phyloP scores from a whole-genome alignment of 2,888 invertebrate species.

The Meteorus cinctellus region DNA sequence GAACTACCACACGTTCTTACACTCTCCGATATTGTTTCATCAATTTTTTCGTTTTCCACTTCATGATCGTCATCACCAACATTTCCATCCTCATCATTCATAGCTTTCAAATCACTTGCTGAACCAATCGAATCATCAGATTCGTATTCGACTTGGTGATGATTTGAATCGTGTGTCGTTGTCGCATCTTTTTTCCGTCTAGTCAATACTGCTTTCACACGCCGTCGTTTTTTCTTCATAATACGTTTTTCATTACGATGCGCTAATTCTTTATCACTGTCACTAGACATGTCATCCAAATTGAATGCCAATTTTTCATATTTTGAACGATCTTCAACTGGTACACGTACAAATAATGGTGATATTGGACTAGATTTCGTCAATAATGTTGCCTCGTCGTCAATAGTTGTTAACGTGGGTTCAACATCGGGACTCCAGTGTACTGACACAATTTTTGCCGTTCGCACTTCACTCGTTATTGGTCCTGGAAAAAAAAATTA shows the following conservation, averaged over 20 bases:
- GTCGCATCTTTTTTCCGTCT: constrained; percentile 45
- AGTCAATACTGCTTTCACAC: constrained; percentile 61
- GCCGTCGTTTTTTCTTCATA: constrained; percentile 69
- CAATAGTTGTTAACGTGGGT: constrained; percentile 55
- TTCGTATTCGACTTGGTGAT: constrained; percentile 71
- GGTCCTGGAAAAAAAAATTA: constrained; percentile 61
- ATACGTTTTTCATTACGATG: constrained; percentile 66
- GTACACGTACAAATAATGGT: constrained; percentile 78
- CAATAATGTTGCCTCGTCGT: constrained; percentile 73
- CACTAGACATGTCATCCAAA: constrained; percentile 75
- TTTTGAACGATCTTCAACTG: constrained; percentile 83
- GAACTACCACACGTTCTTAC: constrained; percentile 81
- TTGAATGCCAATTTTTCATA: constrained; percentile 84
- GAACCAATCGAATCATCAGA: constrained; percentile 84
- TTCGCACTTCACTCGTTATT: constrained; percentile 52
- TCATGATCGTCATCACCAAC: constrained; percentile 69
- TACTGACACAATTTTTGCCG: constrained; percentile 48
- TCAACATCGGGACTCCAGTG: constrained; percentile 66
- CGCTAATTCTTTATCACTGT: constrained; percentile 71
- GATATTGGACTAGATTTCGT: constrained; percentile 70
- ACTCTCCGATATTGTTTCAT: constrained; percentile 79
- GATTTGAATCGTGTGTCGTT: constrained; percentile 46
- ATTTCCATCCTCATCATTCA: constrained; percentile 70
- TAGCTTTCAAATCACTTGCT: constrained; percentile 80
- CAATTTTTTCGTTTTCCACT: constrained; percentile 69